A percentile compares a stretch with the other conserved stretches of the same genome.
phyloP scores from a whole-genome alignment of 2,113 vertebrate species.

The Chinchilla lanigera region DNA sequence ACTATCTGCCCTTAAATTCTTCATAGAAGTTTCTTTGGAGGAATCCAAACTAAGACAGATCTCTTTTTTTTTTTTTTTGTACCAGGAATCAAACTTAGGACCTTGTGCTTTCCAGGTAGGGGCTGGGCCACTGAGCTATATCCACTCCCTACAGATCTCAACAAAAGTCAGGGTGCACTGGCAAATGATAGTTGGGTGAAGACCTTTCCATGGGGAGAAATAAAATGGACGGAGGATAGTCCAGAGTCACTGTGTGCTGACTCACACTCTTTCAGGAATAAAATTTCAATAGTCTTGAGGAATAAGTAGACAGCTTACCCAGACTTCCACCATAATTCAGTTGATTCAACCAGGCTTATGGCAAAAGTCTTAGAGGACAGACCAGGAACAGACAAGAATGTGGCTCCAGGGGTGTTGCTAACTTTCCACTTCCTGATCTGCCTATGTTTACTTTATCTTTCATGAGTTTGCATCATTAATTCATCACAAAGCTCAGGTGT shows the following conservation, averaged over 20 bases:
- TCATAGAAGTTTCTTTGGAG: not conserved
- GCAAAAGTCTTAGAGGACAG: rapidly evolving
- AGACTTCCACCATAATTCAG: rapidly evolving
- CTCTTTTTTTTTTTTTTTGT: not conserved
- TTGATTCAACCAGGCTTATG: rapidly evolving
- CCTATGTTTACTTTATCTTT: not conserved
- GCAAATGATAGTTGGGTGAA: too few relatives aligned
- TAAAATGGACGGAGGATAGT: rapidly evolving
- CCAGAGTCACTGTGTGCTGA: not conserved
- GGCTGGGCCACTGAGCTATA: too few relatives aligned
- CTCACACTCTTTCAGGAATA: not conserved
- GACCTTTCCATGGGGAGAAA: not conserved
- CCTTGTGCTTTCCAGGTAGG: too few relatives aligned
- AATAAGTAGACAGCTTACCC: not conserved
- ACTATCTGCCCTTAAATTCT: not conserved
- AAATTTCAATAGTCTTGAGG: not conserved
- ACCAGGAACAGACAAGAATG: not conserved
- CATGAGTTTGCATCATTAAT: not conserved
- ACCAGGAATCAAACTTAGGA: too few relatives aligned
- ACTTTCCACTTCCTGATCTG: not conserved
- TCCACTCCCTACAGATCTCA: not conserved
- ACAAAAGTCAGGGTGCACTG: not conserved
- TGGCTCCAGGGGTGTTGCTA: not conserved
- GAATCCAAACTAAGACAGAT: not conserved
- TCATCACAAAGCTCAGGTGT: not conserved